phyloP scores from a whole-genome alignment of 2,888 invertebrate species.

The Megastigmus dorsalis region DNA sequence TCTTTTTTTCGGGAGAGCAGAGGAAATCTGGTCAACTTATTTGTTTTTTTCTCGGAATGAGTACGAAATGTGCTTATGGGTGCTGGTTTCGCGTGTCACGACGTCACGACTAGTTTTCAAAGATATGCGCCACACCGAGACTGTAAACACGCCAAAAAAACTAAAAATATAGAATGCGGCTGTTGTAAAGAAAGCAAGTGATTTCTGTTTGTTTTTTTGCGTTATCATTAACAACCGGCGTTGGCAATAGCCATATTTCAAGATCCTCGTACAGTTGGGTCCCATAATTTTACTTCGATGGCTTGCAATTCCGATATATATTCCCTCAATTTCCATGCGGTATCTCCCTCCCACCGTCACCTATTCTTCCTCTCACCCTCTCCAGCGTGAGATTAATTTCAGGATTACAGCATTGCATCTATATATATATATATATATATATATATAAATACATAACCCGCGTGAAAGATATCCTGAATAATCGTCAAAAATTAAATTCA shows the following conservation, averaged over 20 bases:
- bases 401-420: conserved; percentile 17
- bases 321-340: conserved; percentile 23
- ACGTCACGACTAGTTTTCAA: conserved; percentile 17
- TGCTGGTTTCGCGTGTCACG: conserved; percentile 28
- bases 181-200: background rate
- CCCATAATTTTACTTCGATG: conserved; percentile 23
- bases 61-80: too few relatives aligned
- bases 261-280: background rate
- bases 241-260: conserved; percentile 1
- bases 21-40: background rate
- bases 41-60: conserved; percentile 15
- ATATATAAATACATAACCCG: too few relatives aligned
- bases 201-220: background rate
- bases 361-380: background rate
- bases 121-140: too few relatives aligned
- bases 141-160: background rate
- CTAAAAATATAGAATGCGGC: background rate
- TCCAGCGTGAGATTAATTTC: conserved; percentile 20
- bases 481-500: conserved; percentile 40
- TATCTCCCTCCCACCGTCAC: background rate
- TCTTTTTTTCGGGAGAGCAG: conserved; percentile 23
- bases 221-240: conserved; percentile 1
- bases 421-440: too few relatives aligned
- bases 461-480: conserved; percentile 12
- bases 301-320: conserved; percentile 13